phyloP scores from a whole-genome alignment of 2,888 invertebrate species.

The Lucinisca nassula region DNA sequence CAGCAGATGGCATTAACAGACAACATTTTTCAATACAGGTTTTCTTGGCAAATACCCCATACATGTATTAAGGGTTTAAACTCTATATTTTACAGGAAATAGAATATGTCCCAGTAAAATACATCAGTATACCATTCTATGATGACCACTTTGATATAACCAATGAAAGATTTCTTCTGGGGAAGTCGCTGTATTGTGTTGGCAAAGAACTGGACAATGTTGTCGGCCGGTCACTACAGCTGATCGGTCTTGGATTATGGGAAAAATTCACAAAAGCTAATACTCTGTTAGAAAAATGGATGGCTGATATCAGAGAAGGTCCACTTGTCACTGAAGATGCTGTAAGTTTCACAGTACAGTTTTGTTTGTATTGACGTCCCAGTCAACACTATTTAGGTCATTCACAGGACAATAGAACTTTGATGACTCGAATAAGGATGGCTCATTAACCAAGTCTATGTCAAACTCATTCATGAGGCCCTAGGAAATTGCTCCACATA shows the following conservation, averaged over 20 bases:
- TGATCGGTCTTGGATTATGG: conserved; percentile 92
- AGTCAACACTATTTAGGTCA: too few species aligned
- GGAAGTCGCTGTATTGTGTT: conserved; percentile 92
- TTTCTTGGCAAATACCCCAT: too few species aligned
- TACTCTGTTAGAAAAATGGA: conserved; percentile 74
- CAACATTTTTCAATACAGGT: too few species aligned
- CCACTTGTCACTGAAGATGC: conserved; percentile 66
- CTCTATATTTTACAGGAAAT: conserved; percentile 84
- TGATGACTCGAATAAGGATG: too few species aligned
- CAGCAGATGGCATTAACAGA: too few species aligned
- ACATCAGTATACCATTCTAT: conserved; percentile 93
- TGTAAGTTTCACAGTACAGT: conserved; percentile 69
- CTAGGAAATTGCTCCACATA: too few species aligned
- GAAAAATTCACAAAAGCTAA: conserved; percentile 91
- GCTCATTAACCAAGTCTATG: too few species aligned
- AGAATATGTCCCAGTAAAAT: conserved; percentile 93
- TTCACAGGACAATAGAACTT: too few species aligned
- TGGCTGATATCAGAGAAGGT: conserved; percentile 31
- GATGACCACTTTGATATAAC: conserved; percentile 97
- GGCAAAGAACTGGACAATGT: conserved; percentile 73
- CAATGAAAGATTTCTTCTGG: conserved; percentile 92
- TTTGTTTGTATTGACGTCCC: too few species aligned
- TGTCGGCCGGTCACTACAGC: conserved; percentile 84
- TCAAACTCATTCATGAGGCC: too few species aligned
- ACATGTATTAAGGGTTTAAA: too few species aligned